These are phyloP conservation scores for Acridotheres tristis DNA, from an alignment of 2,797 vertebrate species.

Conservation along the genomic window DNA sequence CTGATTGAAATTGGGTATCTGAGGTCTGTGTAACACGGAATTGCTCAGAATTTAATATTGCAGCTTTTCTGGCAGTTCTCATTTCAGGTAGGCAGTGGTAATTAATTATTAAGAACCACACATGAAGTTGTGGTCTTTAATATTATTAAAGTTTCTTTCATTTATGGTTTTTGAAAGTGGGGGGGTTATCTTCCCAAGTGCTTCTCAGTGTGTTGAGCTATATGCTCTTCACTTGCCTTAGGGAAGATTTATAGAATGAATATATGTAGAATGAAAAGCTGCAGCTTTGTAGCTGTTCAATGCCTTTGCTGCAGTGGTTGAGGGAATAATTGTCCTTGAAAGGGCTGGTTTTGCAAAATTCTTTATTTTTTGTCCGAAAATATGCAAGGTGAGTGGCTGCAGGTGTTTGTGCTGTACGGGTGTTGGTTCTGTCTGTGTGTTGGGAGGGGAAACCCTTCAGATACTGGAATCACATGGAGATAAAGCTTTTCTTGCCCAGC, in stretches of 20 bases:
- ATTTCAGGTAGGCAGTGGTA: neutral
- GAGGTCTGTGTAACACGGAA: fast-evolving
- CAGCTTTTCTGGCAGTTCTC: neutral
- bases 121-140: neutral
- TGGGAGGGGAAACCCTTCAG: neutral
- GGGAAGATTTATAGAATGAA: neutral
- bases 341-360: neutral
- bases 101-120: neutral
- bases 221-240: neutral
- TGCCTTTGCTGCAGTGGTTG: neutral
- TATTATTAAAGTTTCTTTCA: neutral
- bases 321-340: neutral
- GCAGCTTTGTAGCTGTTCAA: neutral
- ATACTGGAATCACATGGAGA: fast-evolving
- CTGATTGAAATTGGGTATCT: fast-evolving
- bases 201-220: neutral
- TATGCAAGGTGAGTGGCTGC: neutral
- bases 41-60: neutral
- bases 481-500: fast-evolving
- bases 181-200: neutral
- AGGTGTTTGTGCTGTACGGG: fast-evolving
- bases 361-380: neutral
- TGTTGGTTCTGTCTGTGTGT: neutral
- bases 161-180: neutral
- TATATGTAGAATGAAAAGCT: neutral